Base-by-base conservation (phyloP, 2,888 invertebrate species). In the Nemoura dubitans region DNA sequence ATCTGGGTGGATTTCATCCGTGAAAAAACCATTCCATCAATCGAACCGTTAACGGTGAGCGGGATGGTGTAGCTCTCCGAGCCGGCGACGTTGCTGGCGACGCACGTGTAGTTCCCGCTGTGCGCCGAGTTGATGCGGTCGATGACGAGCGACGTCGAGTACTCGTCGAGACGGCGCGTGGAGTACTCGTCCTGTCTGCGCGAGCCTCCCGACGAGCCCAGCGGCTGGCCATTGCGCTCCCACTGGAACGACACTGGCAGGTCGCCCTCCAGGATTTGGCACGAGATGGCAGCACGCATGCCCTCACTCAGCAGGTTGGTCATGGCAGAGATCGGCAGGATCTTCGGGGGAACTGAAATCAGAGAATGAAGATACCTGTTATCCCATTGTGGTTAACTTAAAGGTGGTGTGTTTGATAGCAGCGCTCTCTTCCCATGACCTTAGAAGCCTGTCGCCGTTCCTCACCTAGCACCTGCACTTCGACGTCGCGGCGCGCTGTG, bases 41-140 rank as follows among this genome's bases (percentile, higher is more conserved):
- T 29, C 90, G 93, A 93, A 95, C 95, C 96, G 92, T 97, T 96
- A 25, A 97, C 97, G 25, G 96, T 96, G 3, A 97, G 93, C 30
- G 96, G 96, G 86, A 97, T 96, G 10, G 96, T 95, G 90, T 95
- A 96, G 88, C 94, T 93, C 90, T 96, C 96, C 3, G 94, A 94
- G 16, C 96, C 97, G 21, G 97, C 97, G 29, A 97, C 94, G 92
- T 98, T 98, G 84, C 95, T 95, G n/a, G 97, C 97, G 86, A 96
- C 95, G 91, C 98, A 98, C n/a, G 97, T 97, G 91, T 97, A 97
- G 92, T 97, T 97, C 90, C 98, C 97, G 89, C 96, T 96, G 91
- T 97, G 97, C 85, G 95, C 94, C 42, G 97, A 96, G 86, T 95
- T 95, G 88, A 97, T 96, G 91, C 95, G 95, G 90, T 97, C 97